Evolutionary conservation across 2,888 invertebrate genomes (phyloP), one percentile per base, ranked within the genome.

Genomic region (Agelastica alni): DNA sequence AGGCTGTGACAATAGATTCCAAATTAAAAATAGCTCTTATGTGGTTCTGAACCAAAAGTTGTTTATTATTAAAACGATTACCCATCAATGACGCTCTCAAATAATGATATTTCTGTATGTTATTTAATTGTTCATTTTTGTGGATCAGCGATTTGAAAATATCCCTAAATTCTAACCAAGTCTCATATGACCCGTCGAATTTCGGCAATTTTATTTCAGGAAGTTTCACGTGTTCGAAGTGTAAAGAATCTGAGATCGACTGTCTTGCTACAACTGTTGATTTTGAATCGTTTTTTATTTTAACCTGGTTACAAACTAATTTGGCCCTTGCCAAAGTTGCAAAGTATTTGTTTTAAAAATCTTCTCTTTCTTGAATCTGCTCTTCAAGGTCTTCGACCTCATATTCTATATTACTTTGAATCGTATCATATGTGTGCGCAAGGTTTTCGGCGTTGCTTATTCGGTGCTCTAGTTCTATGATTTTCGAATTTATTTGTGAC

Each of bases 71-170:
- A 30, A 59, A 58, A 9, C 59, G 17, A 2, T 12, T 32, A n/a
- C 52, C 49, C 14, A 20, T 39, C 13, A 53, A 36, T 6, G 53
- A 52, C 2, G 37, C 36, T n/a, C 56, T 5, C 13, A 56, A 36
- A 32, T 56, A 59, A 20, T 53, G 49, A 12, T 51, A 57, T 16
- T 49, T 59, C 20, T 49, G 57, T 3, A 57, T 48, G 2, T 20
- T 7, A 10, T 18, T 7, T 2, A 55, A n/a, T 13, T 7, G 14
- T 6, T 10, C n/a, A 46, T 59, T 47, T 10, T 45, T 34, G 22
- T 61, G 54, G 4, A 61, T 55, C 2, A 57, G 1, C 2, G 44
- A 41, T 10, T 43, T 14, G 18, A 48, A 57, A 1, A 36, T 55
- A 12, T 55, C 54, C 2, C 18, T 12, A 20, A 54, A 57, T 18